Conservation (phyloP, 2,113 vertebrate genomes). For the Fulica atra region DNA sequence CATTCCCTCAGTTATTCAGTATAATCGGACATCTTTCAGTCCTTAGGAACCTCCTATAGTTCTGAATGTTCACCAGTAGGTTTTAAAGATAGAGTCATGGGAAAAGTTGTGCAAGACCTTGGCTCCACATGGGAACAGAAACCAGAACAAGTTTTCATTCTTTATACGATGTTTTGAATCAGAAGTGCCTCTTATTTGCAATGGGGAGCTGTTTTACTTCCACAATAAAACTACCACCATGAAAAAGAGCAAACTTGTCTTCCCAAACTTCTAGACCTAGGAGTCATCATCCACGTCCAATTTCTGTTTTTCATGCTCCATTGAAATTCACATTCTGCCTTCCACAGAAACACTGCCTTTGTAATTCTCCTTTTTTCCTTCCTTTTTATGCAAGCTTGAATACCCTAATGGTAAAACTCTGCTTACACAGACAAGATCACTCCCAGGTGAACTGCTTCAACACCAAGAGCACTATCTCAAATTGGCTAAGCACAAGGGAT, state of each 20-base stretch:
- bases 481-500: background rate
- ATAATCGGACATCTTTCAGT: background rate
- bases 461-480: background rate
- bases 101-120: background rate
- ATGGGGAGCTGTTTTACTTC: background rate
- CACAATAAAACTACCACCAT: background rate
- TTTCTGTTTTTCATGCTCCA: conserved; percentile 1
- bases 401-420: background rate
- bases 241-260: background rate
- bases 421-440: background rate
- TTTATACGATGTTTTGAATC: background rate
- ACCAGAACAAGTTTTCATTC: background rate
- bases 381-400: background rate
- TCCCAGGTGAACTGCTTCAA: background rate
- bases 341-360: background rate
- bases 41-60: background rate
- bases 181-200: background rate
- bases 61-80: background rate
- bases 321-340: background rate
- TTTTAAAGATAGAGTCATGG: background rate
- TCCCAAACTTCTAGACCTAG: background rate
- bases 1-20: background rate
- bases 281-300: background rate
- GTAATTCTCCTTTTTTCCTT: background rate
- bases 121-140: background rate